Evolutionary conservation across 1,140 invertebrate species (phyloP).

Genomic region (Capitella teleta): DNA sequence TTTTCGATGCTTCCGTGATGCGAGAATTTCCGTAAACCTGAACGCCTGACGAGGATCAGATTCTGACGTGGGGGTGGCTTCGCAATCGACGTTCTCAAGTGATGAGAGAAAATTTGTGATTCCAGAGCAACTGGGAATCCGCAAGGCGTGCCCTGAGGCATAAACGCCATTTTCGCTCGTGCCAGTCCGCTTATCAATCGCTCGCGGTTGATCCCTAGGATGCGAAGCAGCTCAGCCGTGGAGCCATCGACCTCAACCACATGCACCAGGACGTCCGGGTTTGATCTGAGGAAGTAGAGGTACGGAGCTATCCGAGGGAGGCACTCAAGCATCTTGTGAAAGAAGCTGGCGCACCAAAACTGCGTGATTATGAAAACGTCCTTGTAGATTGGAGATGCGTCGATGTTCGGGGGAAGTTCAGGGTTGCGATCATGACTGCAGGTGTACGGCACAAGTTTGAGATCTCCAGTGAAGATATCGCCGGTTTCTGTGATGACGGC

Average conservation of each 20-base stretch:
- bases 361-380: slow-evolving; percentile 12
- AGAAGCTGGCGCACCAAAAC: slow-evolving; percentile 9
- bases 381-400: slow-evolving; percentile 3
- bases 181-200: background rate
- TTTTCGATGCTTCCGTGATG: slow-evolving; percentile 3
- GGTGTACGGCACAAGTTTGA: slow-evolving; percentile 10
- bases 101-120: slow-evolving; percentile 7
- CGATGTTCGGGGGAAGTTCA: slow-evolving; percentile 6
- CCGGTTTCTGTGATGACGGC: slow-evolving; percentile 7
- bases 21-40: slow-evolving; percentile 8
- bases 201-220: slow-evolving; percentile 4
- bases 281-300: slow-evolving; percentile 3
- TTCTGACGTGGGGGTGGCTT: background rate
- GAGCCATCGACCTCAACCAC: background rate
- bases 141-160: slow-evolving; percentile 1
- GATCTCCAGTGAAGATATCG: slow-evolving; percentile 8
- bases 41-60: slow-evolving; percentile 4
- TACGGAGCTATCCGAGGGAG: slow-evolving; percentile 13
- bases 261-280: slow-evolving; percentile 9
- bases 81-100: slow-evolving; percentile 1
- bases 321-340: slow-evolving; percentile 12
- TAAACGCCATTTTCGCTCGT: slow-evolving; percentile 2
- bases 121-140: slow-evolving; percentile 8
- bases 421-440: slow-evolving; percentile 12
- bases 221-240: background rate